Percentiles rank a stretch among this genome's conserved stretches.
Conservation (phyloP, 2,888 invertebrate genomes). For the Ceraclea dissimilis region DNA sequence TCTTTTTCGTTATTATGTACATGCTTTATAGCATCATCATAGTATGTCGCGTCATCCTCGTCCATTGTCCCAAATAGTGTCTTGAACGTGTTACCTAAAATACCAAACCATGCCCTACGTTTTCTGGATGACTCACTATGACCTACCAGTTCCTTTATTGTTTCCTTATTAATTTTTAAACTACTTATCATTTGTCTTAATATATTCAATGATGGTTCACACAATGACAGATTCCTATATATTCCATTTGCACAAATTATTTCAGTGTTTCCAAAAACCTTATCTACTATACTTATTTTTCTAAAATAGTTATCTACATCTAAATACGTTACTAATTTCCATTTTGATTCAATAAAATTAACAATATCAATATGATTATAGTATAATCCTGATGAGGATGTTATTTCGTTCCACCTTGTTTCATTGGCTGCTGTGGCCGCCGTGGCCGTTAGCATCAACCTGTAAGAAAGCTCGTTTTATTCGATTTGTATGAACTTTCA, state of each 20-base stretch:
- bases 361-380: not conserved
- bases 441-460: not conserved
- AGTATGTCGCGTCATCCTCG: not conserved
- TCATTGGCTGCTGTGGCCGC: not conserved
- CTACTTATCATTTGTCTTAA: not conserved
- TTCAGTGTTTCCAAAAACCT: not conserved
- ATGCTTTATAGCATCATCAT: not conserved
- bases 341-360: not conserved
- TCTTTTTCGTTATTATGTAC: not conserved
- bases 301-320: not conserved
- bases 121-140: not conserved
- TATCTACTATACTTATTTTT: not conserved
- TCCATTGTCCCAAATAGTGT: slow-evolving; percentile 1
- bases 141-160: not conserved
- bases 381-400: not conserved
- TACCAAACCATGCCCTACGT: not conserved
- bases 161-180: not conserved
- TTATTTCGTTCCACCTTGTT: not conserved
- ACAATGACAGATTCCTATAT: not conserved
- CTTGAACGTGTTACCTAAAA: not conserved
- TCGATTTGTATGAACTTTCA: not conserved
- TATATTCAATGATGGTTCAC: not conserved
- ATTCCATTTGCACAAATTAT: not conserved
- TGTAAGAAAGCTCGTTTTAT: not conserved
- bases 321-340: not conserved